Percentiles rank a stretch among this genome's conserved stretches.
Evolutionary conservation across 2,888 invertebrate species (phyloP).

Genomic region (Belgica antarctica): DNA sequence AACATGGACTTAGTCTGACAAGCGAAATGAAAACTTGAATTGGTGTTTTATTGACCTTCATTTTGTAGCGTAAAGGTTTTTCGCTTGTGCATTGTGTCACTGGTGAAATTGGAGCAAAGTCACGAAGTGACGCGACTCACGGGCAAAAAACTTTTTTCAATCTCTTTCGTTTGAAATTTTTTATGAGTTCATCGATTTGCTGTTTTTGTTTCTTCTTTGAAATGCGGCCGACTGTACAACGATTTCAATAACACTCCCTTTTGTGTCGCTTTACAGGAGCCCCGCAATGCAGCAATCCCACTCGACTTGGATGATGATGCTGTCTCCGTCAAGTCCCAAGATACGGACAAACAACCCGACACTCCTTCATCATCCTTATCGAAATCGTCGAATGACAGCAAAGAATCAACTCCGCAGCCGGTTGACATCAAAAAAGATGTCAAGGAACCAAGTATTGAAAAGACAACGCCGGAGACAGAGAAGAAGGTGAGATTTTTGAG

Average conservation of each 20-base stretch:
- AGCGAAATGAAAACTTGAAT: background rate
- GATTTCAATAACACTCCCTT: background rate
- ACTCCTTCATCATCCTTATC: constrained; percentile 54
- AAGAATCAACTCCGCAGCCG: constrained; percentile 52
- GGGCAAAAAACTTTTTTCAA: background rate
- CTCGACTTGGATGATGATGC: constrained; percentile 92
- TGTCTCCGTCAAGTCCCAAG: constrained; percentile 77
- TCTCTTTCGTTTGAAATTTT: constrained; percentile 2
- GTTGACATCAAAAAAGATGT: background rate
- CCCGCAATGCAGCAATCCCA: constrained; percentile 83
- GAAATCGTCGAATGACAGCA: constrained; percentile 51
- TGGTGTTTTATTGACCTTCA: constrained; percentile 3
- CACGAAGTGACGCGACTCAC: background rate
- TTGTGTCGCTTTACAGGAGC: constrained; percentile 66
- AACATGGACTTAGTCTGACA: constrained; percentile 41
- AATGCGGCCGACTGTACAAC: background rate
- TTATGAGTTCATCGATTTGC: constrained; percentile 35
- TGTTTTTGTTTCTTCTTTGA: background rate
- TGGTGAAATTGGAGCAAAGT: background rate
- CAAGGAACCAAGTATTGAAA: constrained; percentile 49
- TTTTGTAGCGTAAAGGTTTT: background rate
- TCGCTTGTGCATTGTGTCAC: constrained; percentile 3
- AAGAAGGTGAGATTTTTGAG: constrained; percentile 50
- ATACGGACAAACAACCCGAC: constrained; percentile 68
- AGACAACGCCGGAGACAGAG: constrained; percentile 49